Conservation (phyloP, 2,888 invertebrate species). For the Labia minor region DNA sequence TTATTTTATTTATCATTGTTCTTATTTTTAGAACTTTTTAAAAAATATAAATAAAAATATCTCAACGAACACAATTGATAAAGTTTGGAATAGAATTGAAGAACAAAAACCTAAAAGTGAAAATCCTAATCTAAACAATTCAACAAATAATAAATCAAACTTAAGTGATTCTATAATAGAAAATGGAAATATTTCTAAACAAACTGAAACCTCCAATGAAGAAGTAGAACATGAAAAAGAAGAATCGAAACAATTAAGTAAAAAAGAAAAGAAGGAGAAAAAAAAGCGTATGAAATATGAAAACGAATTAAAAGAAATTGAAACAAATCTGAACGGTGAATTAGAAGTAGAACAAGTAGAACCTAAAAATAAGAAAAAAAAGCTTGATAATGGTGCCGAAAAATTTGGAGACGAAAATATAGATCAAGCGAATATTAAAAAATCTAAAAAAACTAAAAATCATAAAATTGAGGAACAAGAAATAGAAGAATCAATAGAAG, state of each 20-base stretch:
- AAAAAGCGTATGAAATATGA: constrained; percentile 42
- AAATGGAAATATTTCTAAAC: constrained; percentile 27
- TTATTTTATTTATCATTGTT: constrained; percentile 13
- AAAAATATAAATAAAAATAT: constrained; percentile 49
- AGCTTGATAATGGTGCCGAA: constrained; percentile 13
- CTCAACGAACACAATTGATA: constrained; percentile 47
- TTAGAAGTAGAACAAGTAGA: constrained; percentile 40
- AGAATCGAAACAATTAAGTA: constrained; percentile 25
- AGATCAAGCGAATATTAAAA: constrained; percentile 22
- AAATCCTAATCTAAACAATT: constrained; percentile 28
- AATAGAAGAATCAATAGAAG: background rate
- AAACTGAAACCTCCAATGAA: constrained; percentile 13
- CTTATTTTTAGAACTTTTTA: constrained; percentile 51
- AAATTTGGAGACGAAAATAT: constrained; percentile 23
- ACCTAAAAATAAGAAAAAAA: constrained; percentile 37
- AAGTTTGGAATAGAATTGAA: constrained; percentile 52
- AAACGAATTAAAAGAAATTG: constrained; percentile 38
- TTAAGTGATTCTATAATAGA: constrained; percentile 25
- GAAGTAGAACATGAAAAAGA: constrained; percentile 20
- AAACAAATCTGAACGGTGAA: constrained; percentile 31
- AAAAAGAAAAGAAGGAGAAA: constrained; percentile 41
- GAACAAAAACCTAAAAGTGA: constrained; percentile 30
- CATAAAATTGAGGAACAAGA: background rate
- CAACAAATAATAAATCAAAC: constrained; percentile 31
- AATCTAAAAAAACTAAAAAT: constrained; percentile 18